phyloP scores from a whole-genome alignment of 2,113 vertebrate species.

The Heterochromis multidens region DNA sequence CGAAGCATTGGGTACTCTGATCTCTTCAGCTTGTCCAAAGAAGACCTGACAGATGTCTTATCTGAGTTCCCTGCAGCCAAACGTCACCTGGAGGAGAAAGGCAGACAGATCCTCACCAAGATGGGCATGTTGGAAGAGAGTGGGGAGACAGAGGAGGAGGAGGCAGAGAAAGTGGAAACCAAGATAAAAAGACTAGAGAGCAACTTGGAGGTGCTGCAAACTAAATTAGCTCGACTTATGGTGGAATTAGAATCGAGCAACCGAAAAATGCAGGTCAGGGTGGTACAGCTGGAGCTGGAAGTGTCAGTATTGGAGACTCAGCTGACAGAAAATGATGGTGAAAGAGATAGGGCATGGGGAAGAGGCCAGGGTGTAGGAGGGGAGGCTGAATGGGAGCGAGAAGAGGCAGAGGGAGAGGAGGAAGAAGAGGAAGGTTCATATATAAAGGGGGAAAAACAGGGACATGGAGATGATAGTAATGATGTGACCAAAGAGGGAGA shows the following conservation, averaged over 20 bases:
- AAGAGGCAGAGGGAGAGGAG: slow-evolving; percentile 58
- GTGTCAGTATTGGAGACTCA: slow-evolving; percentile 47
- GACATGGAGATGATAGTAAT: slow-evolving; percentile 11
- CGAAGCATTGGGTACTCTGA: slow-evolving; percentile 90
- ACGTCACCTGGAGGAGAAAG: slow-evolving; percentile 85
- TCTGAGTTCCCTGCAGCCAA: slow-evolving; percentile 86
- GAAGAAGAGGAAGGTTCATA: slow-evolving; percentile 26
- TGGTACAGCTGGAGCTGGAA: slow-evolving; percentile 79
- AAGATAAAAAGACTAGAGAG: slow-evolving; percentile 69
- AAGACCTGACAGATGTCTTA: slow-evolving; percentile 84
- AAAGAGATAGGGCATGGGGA: neutral
- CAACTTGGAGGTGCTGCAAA: slow-evolving; percentile 81
- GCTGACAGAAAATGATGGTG: neutral
- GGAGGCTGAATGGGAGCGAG: slow-evolving; percentile 34
- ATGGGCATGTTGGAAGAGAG: slow-evolving; percentile 83
- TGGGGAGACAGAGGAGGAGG: slow-evolving; percentile 41
- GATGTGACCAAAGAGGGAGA: slow-evolving; percentile 50
- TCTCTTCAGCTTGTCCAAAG: slow-evolving; percentile 91
- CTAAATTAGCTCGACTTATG: slow-evolving; percentile 84
- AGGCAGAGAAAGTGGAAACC: slow-evolving; percentile 66
- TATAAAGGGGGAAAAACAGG: neutral
- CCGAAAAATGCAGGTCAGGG: slow-evolving; percentile 76
- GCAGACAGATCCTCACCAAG: slow-evolving; percentile 86
- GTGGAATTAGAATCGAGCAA: slow-evolving; percentile 84
- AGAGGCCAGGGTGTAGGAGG: slow-evolving; percentile 42